Percentiles rank a stretch among this genome's conserved stretches.
Evolutionary conservation across 2,113 vertebrate species (phyloP).

Genomic region (Pseudonaja textilis): DNA sequence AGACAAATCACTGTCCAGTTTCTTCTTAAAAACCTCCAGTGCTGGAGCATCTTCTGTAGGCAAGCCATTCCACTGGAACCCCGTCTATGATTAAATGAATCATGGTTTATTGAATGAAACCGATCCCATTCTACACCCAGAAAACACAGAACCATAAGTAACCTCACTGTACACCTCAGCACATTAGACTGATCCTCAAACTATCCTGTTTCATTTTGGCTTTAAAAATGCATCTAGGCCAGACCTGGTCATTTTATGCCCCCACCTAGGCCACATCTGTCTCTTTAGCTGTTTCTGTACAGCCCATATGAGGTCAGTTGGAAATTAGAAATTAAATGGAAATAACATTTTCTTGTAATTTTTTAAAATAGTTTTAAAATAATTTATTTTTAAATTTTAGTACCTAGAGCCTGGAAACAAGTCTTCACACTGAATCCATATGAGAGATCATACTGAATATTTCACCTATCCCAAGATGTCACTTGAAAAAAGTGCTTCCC

Average conservation of each 20-base stretch:
- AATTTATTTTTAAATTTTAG: background rate
- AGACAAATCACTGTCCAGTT: background rate
- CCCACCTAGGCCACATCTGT: background rate
- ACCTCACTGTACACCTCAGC: background rate
- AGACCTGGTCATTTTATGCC: background rate
- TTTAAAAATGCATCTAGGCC: background rate
- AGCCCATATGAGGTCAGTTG: background rate
- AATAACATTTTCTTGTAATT: background rate
- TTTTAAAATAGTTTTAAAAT: background rate
- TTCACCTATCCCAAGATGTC: background rate
- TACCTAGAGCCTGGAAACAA: background rate
- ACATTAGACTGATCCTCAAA: background rate
- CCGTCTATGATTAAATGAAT: background rate
- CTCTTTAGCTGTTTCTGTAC: background rate
- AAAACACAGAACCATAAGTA: background rate
- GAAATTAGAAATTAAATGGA: background rate
- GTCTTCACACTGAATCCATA: background rate
- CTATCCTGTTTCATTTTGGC: background rate
- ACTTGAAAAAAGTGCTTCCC: background rate
- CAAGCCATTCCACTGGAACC: background rate
- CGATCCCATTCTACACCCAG: background rate
- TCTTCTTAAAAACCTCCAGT: background rate
- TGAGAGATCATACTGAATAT: background rate
- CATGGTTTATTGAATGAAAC: background rate
- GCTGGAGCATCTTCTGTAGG: background rate